Conservation (phyloP, 2,888 invertebrate genomes). For the Acanthosepion pharaonis region DNA sequence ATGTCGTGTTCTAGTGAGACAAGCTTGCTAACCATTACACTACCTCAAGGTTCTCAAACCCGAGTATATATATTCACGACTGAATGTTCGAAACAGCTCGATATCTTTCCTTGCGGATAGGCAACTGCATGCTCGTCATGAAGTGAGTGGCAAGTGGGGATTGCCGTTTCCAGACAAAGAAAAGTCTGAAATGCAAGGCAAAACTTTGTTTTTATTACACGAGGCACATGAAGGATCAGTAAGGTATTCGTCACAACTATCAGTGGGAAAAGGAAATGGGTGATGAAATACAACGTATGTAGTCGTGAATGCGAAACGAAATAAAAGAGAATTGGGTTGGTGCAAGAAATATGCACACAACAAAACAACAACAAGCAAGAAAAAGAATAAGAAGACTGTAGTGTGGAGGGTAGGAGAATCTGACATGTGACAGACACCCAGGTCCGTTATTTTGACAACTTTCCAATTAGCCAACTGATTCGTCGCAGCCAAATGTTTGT, state of each 20-base stretch:
- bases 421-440: conserved; percentile 43
- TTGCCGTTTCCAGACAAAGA: not conserved
- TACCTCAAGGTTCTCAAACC: too few relatives aligned
- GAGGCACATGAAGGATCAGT: not conserved
- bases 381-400: not conserved
- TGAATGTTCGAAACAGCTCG: not conserved
- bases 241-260: not conserved
- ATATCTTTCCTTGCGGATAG: not conserved
- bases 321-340: not conserved
- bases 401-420: not conserved
- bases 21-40: too few relatives aligned
- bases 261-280: not conserved
- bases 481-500: conserved; percentile 45
- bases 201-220: not conserved
- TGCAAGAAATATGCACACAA: not conserved
- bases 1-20: too few relatives aligned
- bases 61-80: not conserved
- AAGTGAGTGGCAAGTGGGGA: not conserved
- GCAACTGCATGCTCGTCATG: not conserved
- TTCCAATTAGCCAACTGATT: conserved; percentile 43
- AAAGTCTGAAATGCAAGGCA: not conserved
- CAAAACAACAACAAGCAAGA: not conserved
- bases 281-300: not conserved
- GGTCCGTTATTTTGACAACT: conserved; percentile 44
- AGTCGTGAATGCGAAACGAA: not conserved